Conservation (phyloP, 2,113 vertebrate genomes). For the Chaetorhynchus papuensis region DNA sequence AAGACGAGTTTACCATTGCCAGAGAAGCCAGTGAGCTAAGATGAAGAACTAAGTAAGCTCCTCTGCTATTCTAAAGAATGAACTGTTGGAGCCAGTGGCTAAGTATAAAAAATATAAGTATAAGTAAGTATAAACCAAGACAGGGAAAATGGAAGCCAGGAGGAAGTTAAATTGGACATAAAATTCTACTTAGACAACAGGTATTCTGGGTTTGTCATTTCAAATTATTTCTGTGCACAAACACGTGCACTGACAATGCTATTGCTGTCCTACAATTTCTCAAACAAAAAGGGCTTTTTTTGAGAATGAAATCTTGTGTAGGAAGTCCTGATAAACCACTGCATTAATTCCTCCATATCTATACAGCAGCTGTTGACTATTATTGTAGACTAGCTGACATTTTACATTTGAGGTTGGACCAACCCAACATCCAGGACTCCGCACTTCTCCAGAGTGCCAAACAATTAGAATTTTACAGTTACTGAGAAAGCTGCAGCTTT, state of each 20-base stretch:
- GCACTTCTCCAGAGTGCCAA: background rate
- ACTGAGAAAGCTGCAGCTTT: background rate
- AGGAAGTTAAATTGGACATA: background rate
- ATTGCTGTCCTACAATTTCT: background rate
- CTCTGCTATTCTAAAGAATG: background rate
- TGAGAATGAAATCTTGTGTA: background rate
- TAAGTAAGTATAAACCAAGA: background rate
- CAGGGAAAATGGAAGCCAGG: background rate
- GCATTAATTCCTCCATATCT: background rate
- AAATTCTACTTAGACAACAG: background rate
- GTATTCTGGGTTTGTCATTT: background rate
- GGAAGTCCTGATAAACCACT: background rate
- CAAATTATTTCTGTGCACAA: background rate
- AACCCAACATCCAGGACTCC: background rate
- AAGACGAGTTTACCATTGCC: background rate
- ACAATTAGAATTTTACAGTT: background rate
- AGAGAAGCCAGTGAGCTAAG: background rate
- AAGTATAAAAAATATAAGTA: background rate
- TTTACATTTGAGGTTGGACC: background rate
- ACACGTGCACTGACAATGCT: background rate
- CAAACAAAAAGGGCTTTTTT: background rate
- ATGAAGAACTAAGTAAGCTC: background rate
- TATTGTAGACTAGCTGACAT: background rate
- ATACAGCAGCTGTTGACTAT: background rate
- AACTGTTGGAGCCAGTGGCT: background rate